Percentiles rank a stretch among this genome's conserved stretches.
These are phyloP conservation scores for Drepanosiphum platanoidis DNA, from an alignment of 2,888 invertebrate species.

Conservation along the genomic window DNA sequence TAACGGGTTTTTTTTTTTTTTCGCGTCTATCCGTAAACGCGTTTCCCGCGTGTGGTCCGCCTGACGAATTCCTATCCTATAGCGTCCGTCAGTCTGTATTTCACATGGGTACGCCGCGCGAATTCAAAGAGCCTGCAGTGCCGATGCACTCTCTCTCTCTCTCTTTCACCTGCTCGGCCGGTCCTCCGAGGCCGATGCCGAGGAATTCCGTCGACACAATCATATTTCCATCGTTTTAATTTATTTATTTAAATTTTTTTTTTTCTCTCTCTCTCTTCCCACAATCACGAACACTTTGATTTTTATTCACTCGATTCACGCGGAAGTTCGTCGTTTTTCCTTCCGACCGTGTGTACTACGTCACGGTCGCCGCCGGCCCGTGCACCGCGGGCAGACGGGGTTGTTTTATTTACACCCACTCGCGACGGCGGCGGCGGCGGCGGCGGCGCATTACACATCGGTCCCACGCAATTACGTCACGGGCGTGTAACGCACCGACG, in stretches of 20 bases:
- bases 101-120: background rate
- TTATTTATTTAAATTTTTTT: background rate
- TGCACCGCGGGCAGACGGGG: background rate
- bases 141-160: background rate
- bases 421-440: constrained; percentile 10
- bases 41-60: background rate
- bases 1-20: background rate
- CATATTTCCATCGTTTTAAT: background rate
- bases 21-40: background rate
- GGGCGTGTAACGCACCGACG: constrained; percentile 45
- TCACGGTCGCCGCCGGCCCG: background rate
- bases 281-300: too few species aligned
- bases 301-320: background rate
- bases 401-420: constrained; percentile 29
- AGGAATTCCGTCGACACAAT: too few species aligned
- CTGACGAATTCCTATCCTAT: too few species aligned
- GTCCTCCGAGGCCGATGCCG: background rate
- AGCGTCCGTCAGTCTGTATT: too few species aligned
- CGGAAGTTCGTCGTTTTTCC: background rate
- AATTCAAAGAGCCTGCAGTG: background rate
- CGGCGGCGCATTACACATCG: constrained; percentile 14
- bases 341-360: too few species aligned
- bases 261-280: background rate
- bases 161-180: too few species aligned
- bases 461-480: constrained; percentile 57